A percentile compares a stretch with the other conserved stretches of the same genome.
Evolutionary conservation across 2,888 invertebrate genomes (phyloP).

Genomic region (Acleris laterana): DNA sequence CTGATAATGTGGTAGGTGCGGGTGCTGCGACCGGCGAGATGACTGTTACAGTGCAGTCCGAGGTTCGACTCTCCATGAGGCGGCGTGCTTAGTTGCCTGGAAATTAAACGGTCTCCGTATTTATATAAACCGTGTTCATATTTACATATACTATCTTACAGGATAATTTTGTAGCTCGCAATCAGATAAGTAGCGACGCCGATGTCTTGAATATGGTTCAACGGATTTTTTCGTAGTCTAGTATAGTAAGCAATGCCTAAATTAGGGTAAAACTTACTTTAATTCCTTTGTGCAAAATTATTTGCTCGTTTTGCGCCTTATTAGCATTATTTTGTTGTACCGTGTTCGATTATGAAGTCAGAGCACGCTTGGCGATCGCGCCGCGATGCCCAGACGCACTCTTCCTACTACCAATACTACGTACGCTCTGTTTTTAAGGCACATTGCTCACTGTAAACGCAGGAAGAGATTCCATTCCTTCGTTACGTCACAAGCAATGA

Average conservation of each 20-base stretch:
- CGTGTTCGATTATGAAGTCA: constrained; percentile 30
- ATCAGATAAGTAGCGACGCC: constrained; percentile 10
- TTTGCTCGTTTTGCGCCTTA: constrained; percentile 15
- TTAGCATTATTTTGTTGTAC: constrained; percentile 29
- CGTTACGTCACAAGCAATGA: too few relatives aligned
- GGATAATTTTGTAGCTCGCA: constrained; percentile 14
- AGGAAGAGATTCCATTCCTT: too few relatives aligned
- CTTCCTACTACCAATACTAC: constrained; percentile 38
- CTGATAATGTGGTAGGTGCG: constrained; percentile 66
- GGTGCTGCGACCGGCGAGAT: constrained; percentile 10
- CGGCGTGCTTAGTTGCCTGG: constrained; percentile 5
- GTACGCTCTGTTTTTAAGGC: too few relatives aligned
- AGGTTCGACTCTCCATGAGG: constrained; percentile 17
- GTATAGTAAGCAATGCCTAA: too few relatives aligned
- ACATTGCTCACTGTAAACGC: too few relatives aligned
- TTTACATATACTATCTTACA: constrained; percentile 26
- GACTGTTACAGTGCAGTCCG: constrained; percentile 5
- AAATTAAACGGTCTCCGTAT: constrained; percentile 5
- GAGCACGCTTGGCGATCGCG: constrained; percentile 25
- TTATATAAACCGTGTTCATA: constrained; percentile 21
- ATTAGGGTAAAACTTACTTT: not conserved
- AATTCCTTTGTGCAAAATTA: constrained; percentile 23
- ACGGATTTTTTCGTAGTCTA: not conserved
- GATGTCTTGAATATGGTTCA: not conserved
- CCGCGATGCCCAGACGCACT: constrained; percentile 37